A percentile compares a stretch with the other conserved stretches of the same genome.
phyloP scores from a whole-genome alignment of 2,888 invertebrate genomes.

The Iphiclides podalirius region DNA sequence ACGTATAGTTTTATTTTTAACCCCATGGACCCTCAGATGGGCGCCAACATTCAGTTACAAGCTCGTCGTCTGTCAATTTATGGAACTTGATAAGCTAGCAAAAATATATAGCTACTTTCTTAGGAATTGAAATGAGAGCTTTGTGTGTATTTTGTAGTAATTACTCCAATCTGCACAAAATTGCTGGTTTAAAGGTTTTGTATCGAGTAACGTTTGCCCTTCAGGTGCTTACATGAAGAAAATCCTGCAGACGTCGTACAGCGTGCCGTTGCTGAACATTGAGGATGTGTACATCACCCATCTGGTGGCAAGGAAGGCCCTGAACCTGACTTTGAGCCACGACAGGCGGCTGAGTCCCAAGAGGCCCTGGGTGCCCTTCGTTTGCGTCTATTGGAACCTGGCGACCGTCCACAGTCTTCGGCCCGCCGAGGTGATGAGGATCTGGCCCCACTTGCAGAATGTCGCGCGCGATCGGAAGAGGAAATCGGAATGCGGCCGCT shows the following conservation, averaged over 20 bases:
- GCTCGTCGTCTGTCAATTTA: too few species aligned
- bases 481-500: constrained; percentile 36
- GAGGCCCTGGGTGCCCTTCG: constrained; percentile 40
- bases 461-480: constrained; percentile 28
- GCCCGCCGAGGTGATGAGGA: constrained; percentile 40
- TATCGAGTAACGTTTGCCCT: constrained; percentile 21
- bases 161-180: too few species aligned
- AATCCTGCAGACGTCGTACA: constrained; percentile 76
- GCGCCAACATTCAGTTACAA: too few species aligned
- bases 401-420: constrained; percentile 48
- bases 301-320: constrained; percentile 77
- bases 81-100: too few species aligned
- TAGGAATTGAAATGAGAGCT: too few species aligned
- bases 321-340: constrained; percentile 77
- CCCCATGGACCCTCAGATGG: too few species aligned
- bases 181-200: too few species aligned
- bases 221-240: constrained; percentile 49
- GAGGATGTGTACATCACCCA: constrained; percentile 88
- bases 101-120: too few species aligned
- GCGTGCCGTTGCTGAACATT: constrained; percentile 81
- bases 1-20: too few species aligned
- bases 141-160: too few species aligned
- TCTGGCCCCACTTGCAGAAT: constrained; percentile 42
- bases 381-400: constrained; percentile 49
- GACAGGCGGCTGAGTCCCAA: constrained; percentile 74